Evolutionary conservation across 1,140 invertebrate species (phyloP).

Genomic region (Brachionus rubens): DNA sequence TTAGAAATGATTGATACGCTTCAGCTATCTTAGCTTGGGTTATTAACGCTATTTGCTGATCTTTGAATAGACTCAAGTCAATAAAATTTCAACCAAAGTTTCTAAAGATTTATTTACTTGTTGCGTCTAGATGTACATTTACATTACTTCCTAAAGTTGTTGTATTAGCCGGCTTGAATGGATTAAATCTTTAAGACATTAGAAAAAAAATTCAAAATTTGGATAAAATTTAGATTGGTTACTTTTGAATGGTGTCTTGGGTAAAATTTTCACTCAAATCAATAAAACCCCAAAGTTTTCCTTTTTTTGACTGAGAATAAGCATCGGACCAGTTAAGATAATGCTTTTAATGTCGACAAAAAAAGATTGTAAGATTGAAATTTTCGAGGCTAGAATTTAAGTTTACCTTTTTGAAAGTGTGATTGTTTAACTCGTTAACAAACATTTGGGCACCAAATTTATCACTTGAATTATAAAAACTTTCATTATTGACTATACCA

Average conservation of each 20-base stretch:
- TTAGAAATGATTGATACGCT: slow-evolving; percentile 39
- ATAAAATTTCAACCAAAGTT: no score
- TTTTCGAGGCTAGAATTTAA: not conserved
- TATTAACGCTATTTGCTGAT: slow-evolving; percentile 39
- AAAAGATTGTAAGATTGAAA: not conserved
- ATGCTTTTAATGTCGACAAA: not conserved
- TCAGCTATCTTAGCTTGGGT: not conserved
- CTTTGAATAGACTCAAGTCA: no score
- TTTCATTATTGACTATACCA: slow-evolving; percentile 69
- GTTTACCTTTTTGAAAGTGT: slow-evolving; percentile 39
- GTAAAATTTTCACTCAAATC: slow-evolving; percentile 83
- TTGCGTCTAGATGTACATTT: slow-evolving; percentile 34
- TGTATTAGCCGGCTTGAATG: not conserved
- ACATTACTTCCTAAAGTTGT: slow-evolving; percentile 13
- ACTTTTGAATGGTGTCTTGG: slow-evolving; percentile 68
- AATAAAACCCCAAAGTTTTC: slow-evolving; percentile 78
- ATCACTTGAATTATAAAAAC: not conserved
- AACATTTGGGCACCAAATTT: slow-evolving; percentile 14
- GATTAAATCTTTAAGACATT: not conserved
- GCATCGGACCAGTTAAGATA: slow-evolving; percentile 34
- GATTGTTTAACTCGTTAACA: slow-evolving; percentile 2
- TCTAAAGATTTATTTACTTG: no score
- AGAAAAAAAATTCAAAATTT: not conserved
- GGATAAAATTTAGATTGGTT: not conserved
- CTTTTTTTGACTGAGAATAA: slow-evolving; percentile 58